These are phyloP conservation scores for Stenotaenia linearis DNA, from an alignment of 2,888 invertebrate species.

Conservation along the genomic window DNA sequence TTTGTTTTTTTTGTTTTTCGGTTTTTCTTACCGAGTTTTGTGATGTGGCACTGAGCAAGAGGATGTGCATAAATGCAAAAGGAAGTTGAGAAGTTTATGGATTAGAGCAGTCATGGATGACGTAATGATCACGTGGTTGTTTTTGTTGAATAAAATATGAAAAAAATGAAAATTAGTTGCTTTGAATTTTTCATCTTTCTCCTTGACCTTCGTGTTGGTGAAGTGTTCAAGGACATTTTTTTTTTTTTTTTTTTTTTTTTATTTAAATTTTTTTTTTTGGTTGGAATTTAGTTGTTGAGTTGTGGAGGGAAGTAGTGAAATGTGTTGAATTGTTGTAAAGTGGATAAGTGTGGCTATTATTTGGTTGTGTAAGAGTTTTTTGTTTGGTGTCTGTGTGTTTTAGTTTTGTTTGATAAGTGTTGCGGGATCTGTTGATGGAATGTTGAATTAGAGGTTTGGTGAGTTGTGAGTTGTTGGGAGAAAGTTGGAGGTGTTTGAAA, in stretches of 20 bases:
- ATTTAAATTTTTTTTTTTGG: too few species aligned
- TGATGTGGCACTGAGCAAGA: background rate
- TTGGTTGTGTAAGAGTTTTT: too few species aligned
- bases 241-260: too few species aligned
- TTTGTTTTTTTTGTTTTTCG: background rate
- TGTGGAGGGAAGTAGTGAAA: too few species aligned
- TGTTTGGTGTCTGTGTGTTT: too few species aligned
- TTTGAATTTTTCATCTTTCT: background rate
- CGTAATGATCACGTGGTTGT: background rate
- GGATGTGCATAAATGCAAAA: background rate
- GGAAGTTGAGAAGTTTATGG: background rate
- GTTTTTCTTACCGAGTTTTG: background rate
- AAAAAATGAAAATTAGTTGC: background rate
- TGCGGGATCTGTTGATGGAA: too few species aligned
- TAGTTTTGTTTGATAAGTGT: too few species aligned
- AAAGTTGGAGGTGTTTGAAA: too few species aligned
- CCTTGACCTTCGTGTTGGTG: background rate
- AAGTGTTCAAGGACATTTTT: background rate
- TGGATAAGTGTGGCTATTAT: too few species aligned
- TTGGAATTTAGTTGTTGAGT: background rate
- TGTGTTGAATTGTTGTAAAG: too few species aligned
- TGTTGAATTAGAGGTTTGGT: too few species aligned
- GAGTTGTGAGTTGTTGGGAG: too few species aligned
- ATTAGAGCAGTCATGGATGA: background rate
- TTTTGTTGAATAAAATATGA: background rate